These are phyloP conservation scores for Cyphomyrus plagiostoma DNA, from an alignment of 2,113 vertebrate species.

Conservation along the genomic window DNA sequence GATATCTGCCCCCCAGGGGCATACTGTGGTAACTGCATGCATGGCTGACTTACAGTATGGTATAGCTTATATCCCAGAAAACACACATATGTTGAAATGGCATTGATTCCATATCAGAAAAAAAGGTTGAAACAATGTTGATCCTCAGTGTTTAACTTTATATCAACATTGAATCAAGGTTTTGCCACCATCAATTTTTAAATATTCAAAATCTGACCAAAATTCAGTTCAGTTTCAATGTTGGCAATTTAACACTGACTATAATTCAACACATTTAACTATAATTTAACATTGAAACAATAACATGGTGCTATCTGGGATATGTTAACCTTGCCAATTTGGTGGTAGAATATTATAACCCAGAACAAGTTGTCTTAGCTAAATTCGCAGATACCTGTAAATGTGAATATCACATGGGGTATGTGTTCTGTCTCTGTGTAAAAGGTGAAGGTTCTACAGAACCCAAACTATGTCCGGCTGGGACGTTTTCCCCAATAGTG, in stretches of 20 bases:
- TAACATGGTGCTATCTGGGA: background rate
- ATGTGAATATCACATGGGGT: background rate
- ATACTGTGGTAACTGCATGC: conserved; percentile 68
- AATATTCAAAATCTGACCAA: too few species aligned
- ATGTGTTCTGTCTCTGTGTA: background rate
- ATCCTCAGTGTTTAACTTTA: too few species aligned
- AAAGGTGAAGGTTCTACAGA: conserved; percentile 65
- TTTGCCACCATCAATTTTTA: too few species aligned
- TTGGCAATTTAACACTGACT: too few species aligned
- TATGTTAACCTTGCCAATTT: background rate
- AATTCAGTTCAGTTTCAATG: too few species aligned
- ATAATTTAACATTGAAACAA: too few species aligned
- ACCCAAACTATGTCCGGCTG: conserved; percentile 70
- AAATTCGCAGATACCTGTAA: background rate
- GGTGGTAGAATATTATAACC: background rate
- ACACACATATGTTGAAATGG: background rate
- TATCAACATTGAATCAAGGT: too few species aligned
- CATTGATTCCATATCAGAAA: background rate
- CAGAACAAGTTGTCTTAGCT: background rate
- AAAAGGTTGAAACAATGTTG: too few species aligned
- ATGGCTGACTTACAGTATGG: background rate
- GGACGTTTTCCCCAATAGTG: conserved; percentile 68
- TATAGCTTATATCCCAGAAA: background rate
- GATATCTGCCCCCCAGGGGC: conserved; percentile 73
- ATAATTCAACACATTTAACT: too few species aligned